Evolutionary conservation across 2,113 vertebrate species (phyloP).

Genomic region (Seriola aureovittata): DNA sequence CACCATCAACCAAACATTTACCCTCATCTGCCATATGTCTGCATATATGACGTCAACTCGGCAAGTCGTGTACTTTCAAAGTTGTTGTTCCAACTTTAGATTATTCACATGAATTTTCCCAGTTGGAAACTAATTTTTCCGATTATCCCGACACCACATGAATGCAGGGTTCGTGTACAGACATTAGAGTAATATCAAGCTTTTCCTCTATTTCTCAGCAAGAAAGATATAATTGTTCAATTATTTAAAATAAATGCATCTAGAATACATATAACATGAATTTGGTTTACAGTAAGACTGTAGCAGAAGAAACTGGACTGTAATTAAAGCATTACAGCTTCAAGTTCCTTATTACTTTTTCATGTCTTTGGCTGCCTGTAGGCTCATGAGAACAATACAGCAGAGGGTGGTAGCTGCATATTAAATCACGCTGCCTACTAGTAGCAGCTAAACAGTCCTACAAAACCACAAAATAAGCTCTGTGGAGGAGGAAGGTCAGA

Average conservation of each 20-base stretch:
- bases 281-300: background rate
- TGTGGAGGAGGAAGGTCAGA: constrained; percentile 52
- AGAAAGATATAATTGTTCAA: background rate
- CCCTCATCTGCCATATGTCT: too few species aligned
- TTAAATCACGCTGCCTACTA: constrained; percentile 40
- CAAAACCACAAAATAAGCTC: constrained; percentile 63
- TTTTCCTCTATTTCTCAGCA: background rate
- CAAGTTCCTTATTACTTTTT: constrained; percentile 40
- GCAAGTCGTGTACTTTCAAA: too few species aligned
- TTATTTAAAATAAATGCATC: too few species aligned
- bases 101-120: too few species aligned
- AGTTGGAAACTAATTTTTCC: too few species aligned
- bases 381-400: constrained; percentile 36
- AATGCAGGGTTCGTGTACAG: background rate
- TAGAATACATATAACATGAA: background rate
- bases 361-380: constrained; percentile 30
- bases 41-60: too few species aligned
- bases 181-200: background rate
- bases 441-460: constrained; percentile 55
- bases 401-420: constrained; percentile 36
- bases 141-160: too few species aligned
- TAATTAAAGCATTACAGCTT: background rate
- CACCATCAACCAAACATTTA: too few species aligned
- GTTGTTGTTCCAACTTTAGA: too few species aligned
- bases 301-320: background rate